Conservation (phyloP, 2,113 vertebrate genomes). For the Atherinomorus stipes region DNA sequence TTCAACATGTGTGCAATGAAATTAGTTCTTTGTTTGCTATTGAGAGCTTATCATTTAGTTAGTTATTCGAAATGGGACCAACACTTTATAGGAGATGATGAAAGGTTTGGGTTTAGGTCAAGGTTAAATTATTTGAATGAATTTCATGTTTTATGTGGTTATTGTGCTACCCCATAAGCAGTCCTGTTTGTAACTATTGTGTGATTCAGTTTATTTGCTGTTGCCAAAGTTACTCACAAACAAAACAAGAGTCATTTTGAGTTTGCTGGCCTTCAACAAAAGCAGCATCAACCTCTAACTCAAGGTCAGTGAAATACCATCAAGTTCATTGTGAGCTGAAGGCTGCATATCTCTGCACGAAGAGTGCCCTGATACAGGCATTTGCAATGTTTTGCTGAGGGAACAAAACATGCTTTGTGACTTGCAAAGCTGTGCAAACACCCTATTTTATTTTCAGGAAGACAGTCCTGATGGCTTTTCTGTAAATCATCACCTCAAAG, state of each 20-base stretch:
- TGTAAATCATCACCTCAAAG: slow-evolving; percentile 51
- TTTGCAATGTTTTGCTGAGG: slow-evolving; percentile 1
- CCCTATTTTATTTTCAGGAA: not conserved
- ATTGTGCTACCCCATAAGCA: not conserved
- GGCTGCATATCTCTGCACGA: not conserved
- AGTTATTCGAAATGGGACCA: too few relatives aligned
- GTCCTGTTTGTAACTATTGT: not conserved
- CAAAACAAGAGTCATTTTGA: not conserved
- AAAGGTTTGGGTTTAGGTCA: too few relatives aligned
- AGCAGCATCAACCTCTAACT: not conserved
- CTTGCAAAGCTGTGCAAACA: not conserved
- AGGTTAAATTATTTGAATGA: not conserved
- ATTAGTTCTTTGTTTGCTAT: too few relatives aligned
- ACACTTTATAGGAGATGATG: too few relatives aligned
- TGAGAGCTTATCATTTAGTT: too few relatives aligned
- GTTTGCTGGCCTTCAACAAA: slow-evolving; percentile 4
- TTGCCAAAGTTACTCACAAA: slow-evolving; percentile 12
- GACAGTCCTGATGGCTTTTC: not conserved
- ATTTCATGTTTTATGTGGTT: not conserved
- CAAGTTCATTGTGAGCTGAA: not conserved
- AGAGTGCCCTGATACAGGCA: not conserved
- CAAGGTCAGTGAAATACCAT: not conserved
- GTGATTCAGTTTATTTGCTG: not conserved
- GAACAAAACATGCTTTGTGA: slow-evolving; percentile 1
- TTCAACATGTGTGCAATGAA: too few relatives aligned